Evolutionary conservation across 2,888 invertebrate species (phyloP).

Genomic region (Phaonia tiefii): DNA sequence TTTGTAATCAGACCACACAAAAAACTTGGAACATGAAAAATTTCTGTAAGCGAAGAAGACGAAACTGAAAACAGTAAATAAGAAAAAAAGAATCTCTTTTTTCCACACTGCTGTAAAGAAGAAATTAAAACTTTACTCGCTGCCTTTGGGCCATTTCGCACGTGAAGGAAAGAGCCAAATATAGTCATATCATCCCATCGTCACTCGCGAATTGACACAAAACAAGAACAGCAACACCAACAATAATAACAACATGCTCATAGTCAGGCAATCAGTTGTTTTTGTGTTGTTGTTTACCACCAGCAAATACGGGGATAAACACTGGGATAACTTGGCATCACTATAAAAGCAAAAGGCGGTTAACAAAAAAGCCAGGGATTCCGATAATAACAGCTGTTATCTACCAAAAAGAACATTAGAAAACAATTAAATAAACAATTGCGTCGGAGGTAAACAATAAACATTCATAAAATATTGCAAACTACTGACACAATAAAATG

Average conservation of each 20-base stretch:
- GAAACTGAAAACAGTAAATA: constrained; percentile 66
- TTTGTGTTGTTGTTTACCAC: constrained; percentile 47
- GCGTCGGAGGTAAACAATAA: too few relatives aligned
- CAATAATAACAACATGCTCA: too few relatives aligned
- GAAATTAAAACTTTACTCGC: constrained; percentile 46
- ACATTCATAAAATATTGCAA: too few relatives aligned
- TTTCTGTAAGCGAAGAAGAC: constrained; percentile 60
- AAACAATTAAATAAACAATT: too few relatives aligned
- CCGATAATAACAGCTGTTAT: background rate
- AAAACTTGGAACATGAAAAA: constrained; percentile 53
- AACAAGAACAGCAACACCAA: background rate
- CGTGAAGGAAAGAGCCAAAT: constrained; percentile 62
- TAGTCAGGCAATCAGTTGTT: constrained; percentile 41
- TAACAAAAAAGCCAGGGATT: too few relatives aligned
- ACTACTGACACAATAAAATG: too few relatives aligned
- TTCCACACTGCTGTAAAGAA: constrained; percentile 47
- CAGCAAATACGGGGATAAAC: background rate
- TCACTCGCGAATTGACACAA: constrained; percentile 35
- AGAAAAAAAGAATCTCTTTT: constrained; percentile 48
- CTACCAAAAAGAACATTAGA: too few relatives aligned
- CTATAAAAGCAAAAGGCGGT: constrained; percentile 1
- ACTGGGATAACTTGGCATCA: constrained; percentile 46
- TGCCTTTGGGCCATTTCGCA: constrained; percentile 16
- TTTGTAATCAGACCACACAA: constrained; percentile 59
- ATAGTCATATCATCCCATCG: constrained; percentile 42